Conservation (phyloP, 1,140 invertebrate species). For the Tribolium castaneum region DNA sequence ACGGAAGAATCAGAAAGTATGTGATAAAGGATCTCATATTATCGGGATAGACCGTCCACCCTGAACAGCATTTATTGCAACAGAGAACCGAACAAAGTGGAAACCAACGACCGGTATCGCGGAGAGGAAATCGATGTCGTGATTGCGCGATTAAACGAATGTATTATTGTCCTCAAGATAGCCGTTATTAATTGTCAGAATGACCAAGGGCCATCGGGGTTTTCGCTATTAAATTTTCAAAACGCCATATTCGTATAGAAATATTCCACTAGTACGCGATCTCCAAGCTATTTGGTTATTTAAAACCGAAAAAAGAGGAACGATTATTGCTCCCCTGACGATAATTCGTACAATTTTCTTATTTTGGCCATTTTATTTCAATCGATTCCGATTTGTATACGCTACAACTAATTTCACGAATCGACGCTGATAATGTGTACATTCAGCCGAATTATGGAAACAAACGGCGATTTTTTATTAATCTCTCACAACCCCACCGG, state of each 20-base stretch:
- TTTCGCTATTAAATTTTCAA: slow-evolving; percentile 36
- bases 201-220: slow-evolving; percentile 37
- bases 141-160: slow-evolving; percentile 46
- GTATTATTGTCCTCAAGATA: slow-evolving; percentile 45
- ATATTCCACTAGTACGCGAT: slow-evolving; percentile 6
- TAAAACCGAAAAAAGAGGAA: neutral
- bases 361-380: neutral
- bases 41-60: slow-evolving; percentile 41
- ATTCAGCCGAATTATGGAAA: slow-evolving; percentile 14
- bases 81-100: slow-evolving; percentile 48
- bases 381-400: neutral
- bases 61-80: slow-evolving; percentile 37
- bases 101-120: slow-evolving; percentile 46
- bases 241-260: neutral
- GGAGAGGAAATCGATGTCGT: slow-evolving; percentile 45
- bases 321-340: neutral
- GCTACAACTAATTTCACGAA: slow-evolving; percentile 2
- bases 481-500: neutral
- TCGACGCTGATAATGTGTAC: slow-evolving; percentile 11
- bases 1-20: slow-evolving; percentile 46
- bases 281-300: neutral
- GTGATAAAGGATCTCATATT: slow-evolving; percentile 52
- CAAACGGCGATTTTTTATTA: slow-evolving; percentile 19
- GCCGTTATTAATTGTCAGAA: slow-evolving; percentile 44
- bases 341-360: slow-evolving; percentile 2